Evolutionary conservation across 2,113 vertebrate genomes (phyloP), one percentile per base, ranked within the genome.

Genomic region (Pimephales promelas): DNA sequence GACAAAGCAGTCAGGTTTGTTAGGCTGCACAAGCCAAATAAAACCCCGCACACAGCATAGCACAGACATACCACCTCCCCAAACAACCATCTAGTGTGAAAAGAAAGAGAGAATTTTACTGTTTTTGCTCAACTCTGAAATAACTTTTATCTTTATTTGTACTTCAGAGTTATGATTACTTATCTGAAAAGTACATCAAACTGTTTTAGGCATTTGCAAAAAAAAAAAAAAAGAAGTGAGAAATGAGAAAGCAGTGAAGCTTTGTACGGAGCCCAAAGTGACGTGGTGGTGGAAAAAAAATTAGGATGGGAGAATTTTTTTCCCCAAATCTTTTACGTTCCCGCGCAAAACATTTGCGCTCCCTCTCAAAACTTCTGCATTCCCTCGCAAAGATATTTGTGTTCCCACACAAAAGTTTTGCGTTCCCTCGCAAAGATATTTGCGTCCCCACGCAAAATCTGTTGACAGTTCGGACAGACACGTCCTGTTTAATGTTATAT

Each of bases 21-120:
- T 73, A 96, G 87, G 89, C 96, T 97, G 92, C 95, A 93, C 4
- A 97, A 92, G 83, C 95, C 96, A 1, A 97, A 96, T 34, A 97
- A 88, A 14, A 97, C 92, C 66, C 95, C 94, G 2, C 95, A 97
- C 88, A 94, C 94, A 28, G 95, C 95, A 1, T 96, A 97, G 74
- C 93, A 86, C 26, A 94, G 93, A 89, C 96, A 97, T 73, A 89
- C 76, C 0, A 92, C 43, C 64, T 94, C 92, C 79, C 90, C 92
- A 84, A 97, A 97, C 68, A 97, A 89, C 96, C 96, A 96, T 91
- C 96, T 96, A 91, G 84, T 66, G 87, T 62, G 79, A 45, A 84
- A 20, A 61, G 56, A 80, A 26, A 52, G 18, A 76, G 20, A 40
- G 10, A 24, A 47, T 49, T 64, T 73, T 49, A 64, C 36, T 64